Evolutionary conservation across 1,140 invertebrate genomes (phyloP), one percentile per base, ranked within the genome.

Genomic region (Chironomus striatipennis): DNA sequence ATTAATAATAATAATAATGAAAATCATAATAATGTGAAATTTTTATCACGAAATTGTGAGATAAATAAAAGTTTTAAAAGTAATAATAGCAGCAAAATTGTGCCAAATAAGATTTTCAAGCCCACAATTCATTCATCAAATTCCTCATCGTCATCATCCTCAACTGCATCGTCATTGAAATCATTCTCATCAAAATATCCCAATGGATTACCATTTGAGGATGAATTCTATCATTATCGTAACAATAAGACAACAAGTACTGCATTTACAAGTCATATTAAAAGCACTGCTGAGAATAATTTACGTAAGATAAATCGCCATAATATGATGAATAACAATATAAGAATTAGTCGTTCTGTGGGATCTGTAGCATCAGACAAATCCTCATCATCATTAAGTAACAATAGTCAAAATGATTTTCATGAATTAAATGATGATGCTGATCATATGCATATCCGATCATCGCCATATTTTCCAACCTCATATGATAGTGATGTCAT

Each of bases 171-270:
- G 67, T 47, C 42, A 74, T 81, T 81, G 74, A 75, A 70, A 34
- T 78, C 81, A 64, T 82, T 77, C 74, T 82, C 81, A 6, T 81
- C 78, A 7, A 82, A 82, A 75, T 82, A 80, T 43, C 81, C 81
- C 1, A 79, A 81, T 43, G 81, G 81, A 15, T 65, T 82, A 74
- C 81, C 81, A 57, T 82, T 82, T 72, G 81, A 82, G 74, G 79
- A 82, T 74, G 81, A 82, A 76, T 82, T 82, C 34, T 82, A 82
- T 78, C 77, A 79, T 76, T 42, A 74, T 3, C 43, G 74, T 34
- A 79, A 80, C 74, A 42, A 73, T 18, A 34, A 34, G 24, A 34
- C 24, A 43, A 34, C 4, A 73, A 2, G 78, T 76, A 47, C 77
- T 78, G 24, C 75, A 76, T 18, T 79, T 34, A 34, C 24, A 34